A percentile compares a stretch with the other conserved stretches of the same genome.
These are phyloP conservation scores for Dendrolimus houi DNA, from an alignment of 2,888 invertebrate genomes.

Conservation along the genomic window DNA sequence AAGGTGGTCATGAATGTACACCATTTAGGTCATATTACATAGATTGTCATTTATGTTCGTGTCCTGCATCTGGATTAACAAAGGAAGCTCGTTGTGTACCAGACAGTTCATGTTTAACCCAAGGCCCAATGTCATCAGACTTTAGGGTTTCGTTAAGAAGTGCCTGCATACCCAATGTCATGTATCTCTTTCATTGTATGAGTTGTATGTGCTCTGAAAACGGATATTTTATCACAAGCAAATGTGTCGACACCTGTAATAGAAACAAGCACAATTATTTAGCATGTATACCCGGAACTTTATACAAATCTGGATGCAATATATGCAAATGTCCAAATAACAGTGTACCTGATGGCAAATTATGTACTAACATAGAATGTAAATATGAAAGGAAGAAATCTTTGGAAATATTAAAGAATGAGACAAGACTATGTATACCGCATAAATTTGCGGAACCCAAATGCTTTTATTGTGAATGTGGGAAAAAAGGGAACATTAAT, in stretches of 20 bases:
- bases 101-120: slow-evolving; percentile 40
- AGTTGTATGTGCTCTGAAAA: slow-evolving; percentile 53
- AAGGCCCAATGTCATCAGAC: slow-evolving; percentile 11
- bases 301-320: slow-evolving; percentile 48
- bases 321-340: slow-evolving; percentile 48
- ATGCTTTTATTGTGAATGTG: slow-evolving; percentile 56
- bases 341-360: slow-evolving; percentile 27
- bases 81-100: slow-evolving; percentile 49
- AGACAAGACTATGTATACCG: slow-evolving; percentile 27
- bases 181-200: slow-evolving; percentile 54
- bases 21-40: slow-evolving; percentile 53
- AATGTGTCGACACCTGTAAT: slow-evolving; percentile 50
- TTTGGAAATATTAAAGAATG: slow-evolving; percentile 22
- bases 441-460: slow-evolving; percentile 40
- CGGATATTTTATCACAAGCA: slow-evolving; percentile 40
- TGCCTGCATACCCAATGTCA: slow-evolving; percentile 53
- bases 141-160: slow-evolving; percentile 14
- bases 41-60: slow-evolving; percentile 55
- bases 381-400: slow-evolving; percentile 13
- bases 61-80: slow-evolving; percentile 49
- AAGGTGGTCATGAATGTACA: slow-evolving; percentile 30
- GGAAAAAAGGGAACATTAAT: slow-evolving; percentile 33
- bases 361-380: slow-evolving; percentile 38
- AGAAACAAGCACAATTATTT: slow-evolving; percentile 11
- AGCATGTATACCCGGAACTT: slow-evolving; percentile 42